Evolutionary conservation across 2,888 invertebrate genomes (phyloP), one percentile per base, ranked within the genome.

Genomic region (Drosophila colorata): DNA sequence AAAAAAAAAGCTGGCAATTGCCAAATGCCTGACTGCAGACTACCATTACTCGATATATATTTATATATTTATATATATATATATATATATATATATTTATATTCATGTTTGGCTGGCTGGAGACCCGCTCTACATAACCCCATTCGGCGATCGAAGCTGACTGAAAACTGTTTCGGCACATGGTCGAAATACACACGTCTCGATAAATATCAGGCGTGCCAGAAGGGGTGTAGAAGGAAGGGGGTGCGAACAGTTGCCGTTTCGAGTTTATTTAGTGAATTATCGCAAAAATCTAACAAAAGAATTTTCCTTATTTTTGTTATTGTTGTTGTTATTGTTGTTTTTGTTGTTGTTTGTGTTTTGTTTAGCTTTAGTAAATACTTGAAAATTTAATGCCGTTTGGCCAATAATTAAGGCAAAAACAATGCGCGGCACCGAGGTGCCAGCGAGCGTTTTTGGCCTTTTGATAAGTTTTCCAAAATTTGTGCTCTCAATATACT

Each of bases 311-410:
- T 41, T 55, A n/a, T 51, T 31, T 33, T 43, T 44, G 25, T 43
- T 46, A 28, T 48, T 49, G 55, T 59, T 46, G 35, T 33, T 53
- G 25, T n/a, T 35, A 18, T 25, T 46, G 28, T 46, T 72, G 58
- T 58, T 61, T 37, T 48, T 72, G 65, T 68, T 33, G 46, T 44
- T 80, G 67, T 70, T 72, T 87, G 74, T 81, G 71, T 83, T 87
- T 78, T 87, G 82, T 81, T 83, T 81, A 81, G 85, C 70, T 83
- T 83, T 75, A 76, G 83, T 87, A 83, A 83, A 83, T 83, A 83
- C 83, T 83, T 83, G 87, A 83, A 81, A 87, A 87, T 85, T 83
- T 81, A 83, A 83, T 83, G 83, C 83, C 83, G 69, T 85, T 83
- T 87, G 78, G 81, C 73, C 75, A 87, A 83, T 83, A 83, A 83